A percentile compares a stretch with the other conserved stretches of the same genome.
Evolutionary conservation across 1,140 invertebrate genomes (phyloP).

Genomic region (Caenorhabditis remanei): DNA sequence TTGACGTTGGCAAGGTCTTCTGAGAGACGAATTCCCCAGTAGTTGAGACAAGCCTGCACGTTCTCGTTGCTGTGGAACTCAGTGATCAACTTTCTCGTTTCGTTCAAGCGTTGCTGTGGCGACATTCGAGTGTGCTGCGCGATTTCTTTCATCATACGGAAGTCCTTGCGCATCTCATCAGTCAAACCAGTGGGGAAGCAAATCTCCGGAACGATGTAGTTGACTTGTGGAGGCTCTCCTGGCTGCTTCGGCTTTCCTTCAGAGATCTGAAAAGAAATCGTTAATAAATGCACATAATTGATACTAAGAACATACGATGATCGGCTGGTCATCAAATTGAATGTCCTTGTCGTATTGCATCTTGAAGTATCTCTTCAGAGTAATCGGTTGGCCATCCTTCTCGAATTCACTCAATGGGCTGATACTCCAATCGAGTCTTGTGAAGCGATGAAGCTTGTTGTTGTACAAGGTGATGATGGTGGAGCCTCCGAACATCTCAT

Average conservation of each 20-base stretch:
- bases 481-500: conserved; percentile 42
- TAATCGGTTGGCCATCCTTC: conserved; percentile 44
- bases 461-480: conserved; percentile 61
- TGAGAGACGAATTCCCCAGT: conserved; percentile 56
- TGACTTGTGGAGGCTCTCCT: conserved; percentile 60
- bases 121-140: conserved; percentile 41
- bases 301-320: conserved; percentile 59
- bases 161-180: conserved; percentile 55
- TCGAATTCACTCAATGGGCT: conserved; percentile 48
- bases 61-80: not conserved
- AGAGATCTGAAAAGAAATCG: conserved; percentile 40
- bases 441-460: conserved; percentile 57
- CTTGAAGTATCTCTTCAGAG: conserved; percentile 54
- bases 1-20: conserved; percentile 48
- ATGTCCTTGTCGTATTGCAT: conserved; percentile 54
- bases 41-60: not conserved
- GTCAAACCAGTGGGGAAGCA: conserved; percentile 54
- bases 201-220: conserved; percentile 62
- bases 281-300: not conserved
- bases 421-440: conserved; percentile 33
- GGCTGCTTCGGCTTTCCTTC: conserved; percentile 66
- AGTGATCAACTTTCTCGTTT: not conserved
- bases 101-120: conserved; percentile 5
- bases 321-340: conserved; percentile 37
- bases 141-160: conserved; percentile 56